Base-by-base conservation (phyloP, 1,140 invertebrate genomes). In the Pantala flavescens region DNA sequence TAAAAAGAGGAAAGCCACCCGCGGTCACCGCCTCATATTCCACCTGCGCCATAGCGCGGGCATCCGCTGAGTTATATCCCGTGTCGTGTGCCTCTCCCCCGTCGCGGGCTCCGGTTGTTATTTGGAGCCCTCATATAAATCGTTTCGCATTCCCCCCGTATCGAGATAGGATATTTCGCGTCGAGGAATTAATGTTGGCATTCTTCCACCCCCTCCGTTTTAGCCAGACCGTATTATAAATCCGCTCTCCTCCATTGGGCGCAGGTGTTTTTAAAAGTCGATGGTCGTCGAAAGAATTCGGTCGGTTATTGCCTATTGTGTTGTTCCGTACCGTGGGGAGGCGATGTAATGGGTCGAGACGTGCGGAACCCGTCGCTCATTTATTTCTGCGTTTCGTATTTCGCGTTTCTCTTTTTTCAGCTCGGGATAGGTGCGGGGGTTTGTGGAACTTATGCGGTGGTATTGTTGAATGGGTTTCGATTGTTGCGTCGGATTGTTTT, bases 251-350 rank as follows among this genome's bases (percentile, higher is more conserved):
- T 5, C 28, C 28, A 36, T 36, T 36, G 28, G 28, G 28, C 28
- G 28, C 28, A 36, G 28, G 28, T 36, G 28, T 36, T 36, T 36
- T 36, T 36, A 36, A 36, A 36, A 36, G 28, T 36, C 28, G 28
- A 36, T 36, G 28, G 28, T 36, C 28, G 2, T 36, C 14, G n/a
- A 63, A 63, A 63, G 49, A 63, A 63, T 63, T 63, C 49, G n/a
- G 49, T 63, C 49, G 49, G 49, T 63, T 63, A 63, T 63, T 63
- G 49, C 49, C 49, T 21, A 63, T 63, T 63, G 49, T 63, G 14
- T 63, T 16, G 49, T 63, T 21, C 28, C 28, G 28, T 36, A 36
- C 28, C 2, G 28, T 36, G 28, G 28, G 28, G 28, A 36, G 28
- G 28, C 28, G 28, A 36, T 36, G 28, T 36, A 36, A 36, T 36